Conservation (phyloP, 2,797 vertebrate species). For the Microtus californicus region DNA sequence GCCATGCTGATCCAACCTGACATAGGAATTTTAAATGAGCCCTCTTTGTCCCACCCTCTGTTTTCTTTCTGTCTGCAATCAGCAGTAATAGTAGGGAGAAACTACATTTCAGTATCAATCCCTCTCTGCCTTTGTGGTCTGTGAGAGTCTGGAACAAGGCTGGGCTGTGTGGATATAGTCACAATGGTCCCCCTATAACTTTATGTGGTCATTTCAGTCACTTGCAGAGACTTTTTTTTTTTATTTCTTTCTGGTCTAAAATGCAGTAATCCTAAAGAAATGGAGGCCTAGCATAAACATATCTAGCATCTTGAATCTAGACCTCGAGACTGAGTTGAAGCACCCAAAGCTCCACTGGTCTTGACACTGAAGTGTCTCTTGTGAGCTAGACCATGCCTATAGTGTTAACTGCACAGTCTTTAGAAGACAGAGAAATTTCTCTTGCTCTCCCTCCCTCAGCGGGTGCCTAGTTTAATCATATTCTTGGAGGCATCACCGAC, state of each 20-base stretch:
- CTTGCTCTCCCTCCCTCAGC: not conserved
- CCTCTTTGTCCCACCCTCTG: not conserved
- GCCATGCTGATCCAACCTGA: conserved; percentile 20
- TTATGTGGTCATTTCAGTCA: conserved; percentile 26
- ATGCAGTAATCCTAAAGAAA: conserved; percentile 34
- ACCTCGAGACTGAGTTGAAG: not conserved
- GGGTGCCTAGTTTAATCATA: conserved; percentile 57
- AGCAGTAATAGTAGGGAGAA: not conserved
- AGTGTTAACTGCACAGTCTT: not conserved
- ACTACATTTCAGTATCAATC: conserved; percentile 29
- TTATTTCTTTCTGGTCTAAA: conserved; percentile 42
- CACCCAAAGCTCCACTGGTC: not conserved
- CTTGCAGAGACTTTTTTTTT: not conserved
- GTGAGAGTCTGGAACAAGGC: not conserved
- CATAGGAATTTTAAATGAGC: conserved; percentile 46
- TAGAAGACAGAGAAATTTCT: not conserved
- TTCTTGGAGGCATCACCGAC: conserved; percentile 17
- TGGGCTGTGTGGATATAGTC: not conserved
- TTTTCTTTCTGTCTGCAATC: conserved; percentile 23
- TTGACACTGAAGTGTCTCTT: not conserved
- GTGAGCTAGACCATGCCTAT: not conserved
- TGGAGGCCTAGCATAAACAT: not conserved
- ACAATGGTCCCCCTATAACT: not conserved
- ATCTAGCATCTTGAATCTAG: not conserved
- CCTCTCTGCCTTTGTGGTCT: not conserved